A percentile compares a stretch with the other conserved stretches of the same genome.
phyloP scores from a whole-genome alignment of 2,113 vertebrate species.

The Choloepus hoffmanni region DNA sequence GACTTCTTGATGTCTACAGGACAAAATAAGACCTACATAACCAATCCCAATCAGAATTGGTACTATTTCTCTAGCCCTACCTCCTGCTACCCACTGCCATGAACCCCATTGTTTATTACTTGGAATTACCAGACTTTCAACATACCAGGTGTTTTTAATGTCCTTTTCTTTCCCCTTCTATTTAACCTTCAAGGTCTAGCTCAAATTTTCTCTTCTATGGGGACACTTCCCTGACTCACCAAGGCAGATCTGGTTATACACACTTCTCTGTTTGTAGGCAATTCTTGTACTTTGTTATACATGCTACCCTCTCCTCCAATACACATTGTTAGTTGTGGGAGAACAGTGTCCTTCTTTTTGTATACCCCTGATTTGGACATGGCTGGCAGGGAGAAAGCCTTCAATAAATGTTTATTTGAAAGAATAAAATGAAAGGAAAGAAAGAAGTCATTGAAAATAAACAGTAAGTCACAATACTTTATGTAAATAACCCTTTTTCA shows the following conservation, averaged over 20 bases:
- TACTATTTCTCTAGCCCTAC: background rate
- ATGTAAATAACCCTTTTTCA: constrained; percentile 69
- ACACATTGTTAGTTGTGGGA: background rate
- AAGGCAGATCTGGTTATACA: background rate
- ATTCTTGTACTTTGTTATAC: background rate
- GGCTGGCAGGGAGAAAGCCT: background rate
- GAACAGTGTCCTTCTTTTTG: background rate
- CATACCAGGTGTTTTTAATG: background rate
- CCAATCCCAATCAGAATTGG: background rate
- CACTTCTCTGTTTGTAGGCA: background rate
- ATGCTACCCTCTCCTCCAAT: background rate
- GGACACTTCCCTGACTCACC: background rate
- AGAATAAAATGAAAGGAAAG: background rate
- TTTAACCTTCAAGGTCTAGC: background rate
- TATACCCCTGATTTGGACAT: background rate
- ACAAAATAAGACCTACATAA: background rate
- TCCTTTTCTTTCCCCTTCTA: background rate
- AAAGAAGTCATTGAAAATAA: constrained; percentile 55
- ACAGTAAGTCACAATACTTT: constrained; percentile 36
- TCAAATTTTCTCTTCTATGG: background rate
- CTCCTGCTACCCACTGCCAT: background rate
- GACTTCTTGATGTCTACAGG: background rate
- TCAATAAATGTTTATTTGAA: background rate
- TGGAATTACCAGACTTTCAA: background rate
- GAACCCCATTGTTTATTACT: background rate